Evolutionary conservation across 2,797 vertebrate species (phyloP).

Genomic region (Siniperca scherzeri): DNA sequence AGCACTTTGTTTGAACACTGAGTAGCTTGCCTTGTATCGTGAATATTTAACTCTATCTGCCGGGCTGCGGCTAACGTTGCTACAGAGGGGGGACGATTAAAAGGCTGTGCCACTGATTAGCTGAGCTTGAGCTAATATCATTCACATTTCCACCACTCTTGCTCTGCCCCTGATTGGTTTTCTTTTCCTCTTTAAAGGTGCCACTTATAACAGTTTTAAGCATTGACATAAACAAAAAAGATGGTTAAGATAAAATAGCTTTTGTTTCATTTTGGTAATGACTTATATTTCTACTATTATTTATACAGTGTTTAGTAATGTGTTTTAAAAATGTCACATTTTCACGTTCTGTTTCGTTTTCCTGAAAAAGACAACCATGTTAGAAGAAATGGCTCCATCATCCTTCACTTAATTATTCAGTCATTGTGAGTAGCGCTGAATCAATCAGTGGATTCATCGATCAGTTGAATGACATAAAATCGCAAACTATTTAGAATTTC

Average conservation of each 20-base stretch:
- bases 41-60: conserved; percentile 85
- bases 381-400: not conserved
- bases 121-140: conserved; percentile 62
- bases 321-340: not conserved
- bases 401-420: not conserved
- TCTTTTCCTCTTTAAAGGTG: not conserved
- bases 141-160: conserved; percentile 18
- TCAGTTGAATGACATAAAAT: not conserved
- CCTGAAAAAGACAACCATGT: not conserved
- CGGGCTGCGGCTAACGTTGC: conserved; percentile 66
- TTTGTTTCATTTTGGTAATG: not conserved
- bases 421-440: not conserved
- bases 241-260: not conserved
- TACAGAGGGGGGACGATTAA: conserved; percentile 71
- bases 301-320: not conserved
- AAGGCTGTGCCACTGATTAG: conserved; percentile 70
- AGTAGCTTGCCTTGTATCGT: conserved; percentile 81
- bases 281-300: not conserved
- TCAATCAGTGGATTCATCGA: not conserved
- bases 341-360: not conserved
- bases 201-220: not conserved
- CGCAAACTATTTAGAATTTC: not conserved
- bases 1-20: conserved; percentile 86
- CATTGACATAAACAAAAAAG: not conserved
- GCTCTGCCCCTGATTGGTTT: not conserved